phyloP scores from a whole-genome alignment of 2,113 vertebrate genomes.

The Probosciger aterrimus region DNA sequence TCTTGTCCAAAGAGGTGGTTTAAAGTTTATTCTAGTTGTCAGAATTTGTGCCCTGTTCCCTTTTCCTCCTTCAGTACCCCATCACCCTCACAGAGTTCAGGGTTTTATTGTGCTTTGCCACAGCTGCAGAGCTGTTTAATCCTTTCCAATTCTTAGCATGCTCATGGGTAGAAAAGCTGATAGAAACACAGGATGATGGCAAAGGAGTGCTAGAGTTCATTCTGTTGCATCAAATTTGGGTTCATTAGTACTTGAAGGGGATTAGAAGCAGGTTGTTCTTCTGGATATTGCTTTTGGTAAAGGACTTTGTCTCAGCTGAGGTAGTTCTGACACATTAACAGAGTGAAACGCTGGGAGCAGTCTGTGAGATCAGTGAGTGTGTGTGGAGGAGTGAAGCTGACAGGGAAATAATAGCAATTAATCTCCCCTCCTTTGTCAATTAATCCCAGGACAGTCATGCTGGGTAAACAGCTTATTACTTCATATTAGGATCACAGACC shows the following conservation, averaged over 20 bases:
- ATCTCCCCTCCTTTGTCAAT: constrained; percentile 71
- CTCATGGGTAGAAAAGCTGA: constrained; percentile 42
- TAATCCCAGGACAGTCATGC: constrained; percentile 66
- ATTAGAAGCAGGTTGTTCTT: constrained; percentile 52
- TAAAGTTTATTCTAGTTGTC: neutral
- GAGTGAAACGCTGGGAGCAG: constrained; percentile 23
- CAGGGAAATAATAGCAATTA: constrained; percentile 70
- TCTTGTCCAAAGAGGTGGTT: neutral
- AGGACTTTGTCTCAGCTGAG: constrained; percentile 38
- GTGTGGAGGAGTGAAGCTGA: constrained; percentile 63
- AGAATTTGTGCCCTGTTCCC: constrained; percentile 4
- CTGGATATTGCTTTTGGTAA: constrained; percentile 29
- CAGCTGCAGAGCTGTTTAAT: constrained; percentile 37
- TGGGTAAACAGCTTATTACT: constrained; percentile 76
- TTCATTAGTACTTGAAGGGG: constrained; percentile 45
- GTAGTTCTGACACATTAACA: neutral
- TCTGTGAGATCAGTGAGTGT: constrained; percentile 40
- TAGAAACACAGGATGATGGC: constrained; percentile 8
- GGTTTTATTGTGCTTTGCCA: neutral
- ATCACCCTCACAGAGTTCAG: constrained; percentile 4
- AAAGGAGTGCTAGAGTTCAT: constrained; percentile 25
- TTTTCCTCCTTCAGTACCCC: neutral
- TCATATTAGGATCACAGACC: constrained; percentile 72
- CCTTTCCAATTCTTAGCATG: neutral
- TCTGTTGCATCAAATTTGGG: constrained; percentile 35